Evolutionary conservation across 2,113 vertebrate genomes (phyloP).

Genomic region (Actenoides hombroni): DNA sequence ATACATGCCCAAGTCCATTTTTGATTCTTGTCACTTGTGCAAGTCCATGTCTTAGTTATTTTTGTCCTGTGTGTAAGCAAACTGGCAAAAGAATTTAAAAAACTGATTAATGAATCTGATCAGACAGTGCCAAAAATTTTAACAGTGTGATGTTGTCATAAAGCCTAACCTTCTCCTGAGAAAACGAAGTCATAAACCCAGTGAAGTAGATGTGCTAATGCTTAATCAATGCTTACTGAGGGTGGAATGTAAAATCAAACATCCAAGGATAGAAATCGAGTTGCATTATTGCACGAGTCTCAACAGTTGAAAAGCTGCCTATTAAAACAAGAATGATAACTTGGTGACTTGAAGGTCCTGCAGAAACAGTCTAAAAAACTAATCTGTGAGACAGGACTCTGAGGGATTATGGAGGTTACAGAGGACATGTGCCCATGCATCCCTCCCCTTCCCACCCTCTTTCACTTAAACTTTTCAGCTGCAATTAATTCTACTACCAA

Average conservation of each 20-base stretch:
- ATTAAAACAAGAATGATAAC: slow-evolving; percentile 57
- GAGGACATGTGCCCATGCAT: not conserved
- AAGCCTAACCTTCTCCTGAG: slow-evolving; percentile 60
- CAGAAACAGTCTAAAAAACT: slow-evolving; percentile 39
- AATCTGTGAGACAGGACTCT: not conserved
- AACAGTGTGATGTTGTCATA: slow-evolving; percentile 38
- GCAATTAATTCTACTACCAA: not conserved
- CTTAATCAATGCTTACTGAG: slow-evolving; percentile 67
- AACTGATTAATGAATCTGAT: not conserved
- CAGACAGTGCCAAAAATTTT: not conserved
- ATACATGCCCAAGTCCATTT: not conserved
- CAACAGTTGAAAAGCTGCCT: slow-evolving; percentile 64
- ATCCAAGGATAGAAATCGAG: slow-evolving; percentile 62
- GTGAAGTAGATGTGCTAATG: slow-evolving; percentile 9
- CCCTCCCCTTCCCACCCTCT: not conserved
- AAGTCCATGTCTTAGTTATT: not conserved
- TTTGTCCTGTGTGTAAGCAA: not conserved
- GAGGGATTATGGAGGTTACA: not conserved
- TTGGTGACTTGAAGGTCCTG: slow-evolving; percentile 54
- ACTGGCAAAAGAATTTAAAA: not conserved
- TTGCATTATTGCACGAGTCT: slow-evolving; percentile 49
- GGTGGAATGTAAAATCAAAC: slow-evolving; percentile 67
- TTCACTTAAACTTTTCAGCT: not conserved
- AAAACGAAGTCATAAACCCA: slow-evolving; percentile 56
- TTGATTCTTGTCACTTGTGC: not conserved